Evolutionary conservation across 2,888 invertebrate genomes (phyloP).

Genomic region (Dysmachus trigonus): DNA sequence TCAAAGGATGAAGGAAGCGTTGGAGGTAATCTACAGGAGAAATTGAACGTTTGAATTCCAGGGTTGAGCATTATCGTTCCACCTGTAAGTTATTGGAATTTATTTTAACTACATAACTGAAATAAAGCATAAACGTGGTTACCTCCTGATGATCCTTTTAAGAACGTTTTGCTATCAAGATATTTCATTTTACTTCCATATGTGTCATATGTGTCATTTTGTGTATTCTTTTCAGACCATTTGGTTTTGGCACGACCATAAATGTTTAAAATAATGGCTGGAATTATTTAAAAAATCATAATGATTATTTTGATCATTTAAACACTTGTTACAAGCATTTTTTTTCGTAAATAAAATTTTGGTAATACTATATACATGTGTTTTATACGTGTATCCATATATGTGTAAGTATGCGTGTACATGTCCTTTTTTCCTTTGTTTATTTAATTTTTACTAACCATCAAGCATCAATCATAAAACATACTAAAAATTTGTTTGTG

Average conservation of each 20-base stretch:
- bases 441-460: no score
- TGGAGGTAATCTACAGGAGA: conserved; percentile 65
- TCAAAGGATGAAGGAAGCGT: conserved; percentile 65
- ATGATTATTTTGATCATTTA: background rate
- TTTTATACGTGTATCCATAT: no score
- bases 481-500: no score
- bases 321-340: no score
- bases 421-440: no score
- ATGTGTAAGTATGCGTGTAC: no score
- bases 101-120: background rate
- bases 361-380: no score
- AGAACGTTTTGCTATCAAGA: background rate
- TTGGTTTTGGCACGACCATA: conserved; percentile 65
- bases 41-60: conserved; percentile 66
- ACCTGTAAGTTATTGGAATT: conserved; percentile 48
- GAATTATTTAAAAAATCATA: conserved; percentile 48
- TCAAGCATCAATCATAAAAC: no score
- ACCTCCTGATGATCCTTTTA: background rate
- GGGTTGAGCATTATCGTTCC: conserved; percentile 59
- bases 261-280: conserved; percentile 64
- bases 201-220: conserved; percentile 57
- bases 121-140: no score
- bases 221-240: conserved; percentile 60
- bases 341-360: no score
- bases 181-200: conserved; percentile 1